phyloP scores from a whole-genome alignment of 2,888 invertebrate species.

The Geophilus truncorum region DNA sequence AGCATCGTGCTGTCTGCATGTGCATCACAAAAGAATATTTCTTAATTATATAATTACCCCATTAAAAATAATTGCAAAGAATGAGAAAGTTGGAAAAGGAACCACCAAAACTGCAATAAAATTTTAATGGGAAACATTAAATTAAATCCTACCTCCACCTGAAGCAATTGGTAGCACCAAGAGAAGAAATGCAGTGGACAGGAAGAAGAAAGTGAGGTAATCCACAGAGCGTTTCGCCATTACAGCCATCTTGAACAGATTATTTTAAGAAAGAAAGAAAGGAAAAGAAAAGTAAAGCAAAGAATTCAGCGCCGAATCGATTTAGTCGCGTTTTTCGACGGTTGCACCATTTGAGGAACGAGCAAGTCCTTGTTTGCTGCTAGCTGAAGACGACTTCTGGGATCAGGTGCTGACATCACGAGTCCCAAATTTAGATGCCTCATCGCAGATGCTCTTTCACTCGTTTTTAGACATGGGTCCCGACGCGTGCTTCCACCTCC shows the following conservation, averaged over 20 bases:
- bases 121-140: neutral
- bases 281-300: no score
- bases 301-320: no score
- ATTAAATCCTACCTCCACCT: neutral
- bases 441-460: neutral
- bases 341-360: neutral
- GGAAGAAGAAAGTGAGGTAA: neutral
- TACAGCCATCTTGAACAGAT: constrained; percentile 16
- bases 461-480: neutral
- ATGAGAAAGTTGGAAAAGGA: no score
- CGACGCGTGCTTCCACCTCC: neutral
- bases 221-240: neutral
- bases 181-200: neutral
- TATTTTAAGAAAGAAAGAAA: no score
- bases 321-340: no score
- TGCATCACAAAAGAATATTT: no score
- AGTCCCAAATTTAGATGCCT: neutral
- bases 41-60: no score
- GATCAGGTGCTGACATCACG: neutral
- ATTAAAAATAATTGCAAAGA: no score
- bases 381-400: neutral
- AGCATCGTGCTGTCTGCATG: neutral
- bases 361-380: neutral
- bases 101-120: neutral
- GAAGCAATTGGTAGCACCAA: neutral